phyloP scores from a whole-genome alignment of 2,797 vertebrate species.

The Decapterus maruadsi region DNA sequence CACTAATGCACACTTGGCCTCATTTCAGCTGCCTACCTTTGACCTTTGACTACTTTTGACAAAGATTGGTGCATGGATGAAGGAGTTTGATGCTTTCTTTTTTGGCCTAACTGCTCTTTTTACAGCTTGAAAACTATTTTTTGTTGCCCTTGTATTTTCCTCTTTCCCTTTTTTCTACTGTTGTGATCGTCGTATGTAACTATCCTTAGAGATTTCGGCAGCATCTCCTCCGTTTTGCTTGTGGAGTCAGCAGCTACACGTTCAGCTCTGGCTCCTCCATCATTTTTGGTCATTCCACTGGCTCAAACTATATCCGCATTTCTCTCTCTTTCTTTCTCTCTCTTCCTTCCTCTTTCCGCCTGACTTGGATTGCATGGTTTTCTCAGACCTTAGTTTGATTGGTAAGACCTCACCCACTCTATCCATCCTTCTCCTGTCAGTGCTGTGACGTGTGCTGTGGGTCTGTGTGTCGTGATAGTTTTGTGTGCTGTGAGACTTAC shows the following conservation, averaged over 20 bases:
- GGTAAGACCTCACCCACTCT: slow-evolving; percentile 84
- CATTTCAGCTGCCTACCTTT: slow-evolving; percentile 26
- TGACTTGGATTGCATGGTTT: slow-evolving; percentile 88
- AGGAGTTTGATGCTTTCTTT: slow-evolving; percentile 46
- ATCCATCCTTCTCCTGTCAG: slow-evolving; percentile 70
- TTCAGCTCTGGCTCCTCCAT: slow-evolving; percentile 70
- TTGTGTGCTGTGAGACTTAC: slow-evolving; percentile 39
- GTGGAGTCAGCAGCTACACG: slow-evolving; percentile 61
- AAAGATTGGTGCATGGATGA: slow-evolving; percentile 61
- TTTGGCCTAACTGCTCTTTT: slow-evolving; percentile 64
- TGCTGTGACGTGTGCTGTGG: slow-evolving; percentile 69
- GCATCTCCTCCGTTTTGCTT: slow-evolving; percentile 59
- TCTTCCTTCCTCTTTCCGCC: slow-evolving; percentile 71
- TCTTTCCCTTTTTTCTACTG: slow-evolving; percentile 34
- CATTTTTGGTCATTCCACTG: slow-evolving; percentile 77
- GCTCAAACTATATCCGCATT: slow-evolving; percentile 78
- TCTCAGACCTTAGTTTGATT: slow-evolving; percentile 89
- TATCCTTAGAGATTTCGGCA: slow-evolving; percentile 38
- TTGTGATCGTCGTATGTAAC: slow-evolving; percentile 25
- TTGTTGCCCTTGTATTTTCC: slow-evolving; percentile 47
- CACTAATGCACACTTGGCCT: slow-evolving; percentile 24
- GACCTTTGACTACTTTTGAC: slow-evolving; percentile 8
- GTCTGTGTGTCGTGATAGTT: slow-evolving; percentile 54
- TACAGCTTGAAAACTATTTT: slow-evolving; percentile 43
- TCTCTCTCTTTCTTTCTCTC: slow-evolving; percentile 64